phyloP scores from a whole-genome alignment of 2,888 invertebrate species.

The Tetramorium bicarinatum region DNA sequence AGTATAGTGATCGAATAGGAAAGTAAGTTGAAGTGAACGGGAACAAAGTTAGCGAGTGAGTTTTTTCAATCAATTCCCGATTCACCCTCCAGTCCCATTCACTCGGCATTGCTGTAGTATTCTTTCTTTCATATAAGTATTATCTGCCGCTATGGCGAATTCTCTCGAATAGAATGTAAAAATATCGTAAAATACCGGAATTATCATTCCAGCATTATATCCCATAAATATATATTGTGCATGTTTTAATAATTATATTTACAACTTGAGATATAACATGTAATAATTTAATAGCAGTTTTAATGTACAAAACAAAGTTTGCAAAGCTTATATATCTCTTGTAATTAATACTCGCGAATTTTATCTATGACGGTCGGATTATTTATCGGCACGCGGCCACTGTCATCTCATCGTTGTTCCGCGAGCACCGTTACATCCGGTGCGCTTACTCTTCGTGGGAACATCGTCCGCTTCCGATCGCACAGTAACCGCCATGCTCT shows the following conservation, averaged over 20 bases:
- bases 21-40: constrained; percentile 37
- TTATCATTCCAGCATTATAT: not conserved
- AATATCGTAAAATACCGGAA: not conserved
- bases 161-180: not conserved
- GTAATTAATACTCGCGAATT: constrained; percentile 10
- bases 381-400: constrained; percentile 16
- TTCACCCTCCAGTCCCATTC: constrained; percentile 28
- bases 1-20: constrained; percentile 14
- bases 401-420: constrained; percentile 11
- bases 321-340: not conserved
- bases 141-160: not conserved
- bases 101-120: not conserved
- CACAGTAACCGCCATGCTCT: constrained; percentile 4
- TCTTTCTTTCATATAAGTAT: not conserved
- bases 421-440: constrained; percentile 49
- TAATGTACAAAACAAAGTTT: not conserved
- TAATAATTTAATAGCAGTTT: not conserved
- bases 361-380: not conserved
- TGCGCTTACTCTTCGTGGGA: constrained; percentile 28
- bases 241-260: not conserved
- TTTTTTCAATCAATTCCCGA: constrained; percentile 36
- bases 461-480: constrained; percentile 29
- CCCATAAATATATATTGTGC: not conserved
- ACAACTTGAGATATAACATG: not conserved
- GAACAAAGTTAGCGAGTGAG: constrained; percentile 9